Evolutionary conservation across 2,797 vertebrate species (phyloP), one percentile per base, ranked within the genome.

Genomic region (Poecilia wingei): DNA sequence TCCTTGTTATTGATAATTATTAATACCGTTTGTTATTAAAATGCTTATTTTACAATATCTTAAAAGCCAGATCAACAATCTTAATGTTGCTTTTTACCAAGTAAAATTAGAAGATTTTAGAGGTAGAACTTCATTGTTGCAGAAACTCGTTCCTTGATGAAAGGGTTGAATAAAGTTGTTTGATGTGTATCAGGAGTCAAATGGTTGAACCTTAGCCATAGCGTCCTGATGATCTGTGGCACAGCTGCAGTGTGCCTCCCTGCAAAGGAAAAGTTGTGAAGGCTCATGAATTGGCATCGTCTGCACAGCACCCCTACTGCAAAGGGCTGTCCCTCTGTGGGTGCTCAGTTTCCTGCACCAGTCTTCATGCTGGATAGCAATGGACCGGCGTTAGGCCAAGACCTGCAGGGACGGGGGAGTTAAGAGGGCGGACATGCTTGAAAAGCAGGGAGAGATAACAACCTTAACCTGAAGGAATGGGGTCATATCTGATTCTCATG

Each of bases 391-490:
- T 82, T 77, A 80, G 89, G 80, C 87, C 82, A 74, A 82, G 85
- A 79, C 81, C 76, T 2, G 2, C 45, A 79, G 75, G 73, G 78
- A 66, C 94, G 95, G 77, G 94, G 95, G 95, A 95, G 8, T 9
- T 22, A 6, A 95, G 89, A 28, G 25, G 72, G 86, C 92, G 93
- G 94, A 94, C 94, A 92, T 95, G 95, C 93, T 77, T 95, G 93
- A 95, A 95, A 90, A 90, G 87, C 28, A 85, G 76, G 84, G 76
- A 80, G 31, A 80, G 95, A 96, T 95, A 94, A 92, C 87, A 61
- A 70, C 89, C 86, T 84, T 94, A 90, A 92, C 94, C 92, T 87
- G 84, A 79, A 86, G 88, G 89, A 89, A 84, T 75, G 83, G 83
- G 74, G 64, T 82, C 80, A 74, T 93, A 94, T 95, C 94, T 86